phyloP scores from a whole-genome alignment of 2,888 invertebrate species.

The Chymomyza fuscimana region DNA sequence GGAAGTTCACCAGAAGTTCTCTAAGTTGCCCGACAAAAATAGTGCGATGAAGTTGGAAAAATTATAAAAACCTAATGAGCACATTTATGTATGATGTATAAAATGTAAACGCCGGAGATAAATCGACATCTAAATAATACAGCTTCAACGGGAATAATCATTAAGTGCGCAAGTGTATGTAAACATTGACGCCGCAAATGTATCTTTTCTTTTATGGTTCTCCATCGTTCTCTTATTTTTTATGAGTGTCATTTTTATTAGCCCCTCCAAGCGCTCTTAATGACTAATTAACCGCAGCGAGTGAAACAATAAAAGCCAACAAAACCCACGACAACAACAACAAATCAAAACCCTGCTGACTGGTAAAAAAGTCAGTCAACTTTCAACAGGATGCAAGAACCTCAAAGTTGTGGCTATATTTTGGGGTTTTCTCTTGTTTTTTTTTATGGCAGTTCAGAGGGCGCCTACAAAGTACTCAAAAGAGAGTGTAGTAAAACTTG shows the following conservation, averaged over 20 bases:
- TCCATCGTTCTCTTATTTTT: slow-evolving; percentile 28
- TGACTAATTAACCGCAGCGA: slow-evolving; percentile 60
- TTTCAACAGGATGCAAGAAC: slow-evolving; percentile 3
- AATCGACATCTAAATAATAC: neutral
- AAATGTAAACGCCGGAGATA: neutral
- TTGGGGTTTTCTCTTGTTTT: neutral
- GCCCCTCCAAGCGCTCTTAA: slow-evolving; percentile 48
- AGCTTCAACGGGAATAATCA: neutral
- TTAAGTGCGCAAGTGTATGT: neutral
- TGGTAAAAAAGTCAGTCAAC: neutral
- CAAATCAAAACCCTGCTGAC: neutral
- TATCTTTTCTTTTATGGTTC: neutral
- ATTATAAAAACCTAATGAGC: too few species aligned
- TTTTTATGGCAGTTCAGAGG: neutral
- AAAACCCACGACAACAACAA: slow-evolving; percentile 29
- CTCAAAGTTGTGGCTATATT: neutral
- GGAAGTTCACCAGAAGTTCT: too few species aligned
- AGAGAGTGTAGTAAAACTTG: too few species aligned
- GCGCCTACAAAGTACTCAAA: neutral
- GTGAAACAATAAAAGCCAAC: slow-evolving; percentile 40
- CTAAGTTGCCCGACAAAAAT: too few species aligned
- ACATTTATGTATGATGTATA: neutral
- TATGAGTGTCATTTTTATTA: slow-evolving; percentile 68
- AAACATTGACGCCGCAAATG: neutral
- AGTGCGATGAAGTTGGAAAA: too few species aligned